Base-by-base conservation (phyloP, 2,797 vertebrate genomes). In the Helicolenus hilgendorfi region DNA sequence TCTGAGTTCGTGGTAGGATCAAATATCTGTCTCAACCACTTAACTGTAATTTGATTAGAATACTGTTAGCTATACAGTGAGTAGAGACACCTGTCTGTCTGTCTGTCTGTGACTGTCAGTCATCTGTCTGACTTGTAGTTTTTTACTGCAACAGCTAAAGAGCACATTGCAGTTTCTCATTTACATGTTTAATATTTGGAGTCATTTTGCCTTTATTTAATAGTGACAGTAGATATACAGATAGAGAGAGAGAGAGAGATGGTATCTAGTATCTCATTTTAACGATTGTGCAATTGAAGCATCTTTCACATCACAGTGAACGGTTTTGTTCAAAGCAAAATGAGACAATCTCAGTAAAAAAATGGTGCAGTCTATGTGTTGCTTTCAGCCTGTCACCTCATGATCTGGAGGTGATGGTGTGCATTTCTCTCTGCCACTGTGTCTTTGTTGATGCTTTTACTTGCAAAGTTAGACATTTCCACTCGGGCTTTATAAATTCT, bases 41-140 rank as follows among this genome's bases (percentile, higher is more conserved):
- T 92, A 68, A 35, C 64, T 86, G 91, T 94, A 88, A 95, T 94
- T 92, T 87, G 88, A 95, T 94, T 91, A 92, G 85, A 92, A 87
- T 73, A 62, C 49, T 71, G 45, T 82, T 76, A 83, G 72, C 31
- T 4, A 20, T 59, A 80, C 6, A 4, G 20, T 2, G 63, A 75
- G 72, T 10, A 11, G 63, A 68, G 14, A 81, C 82, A 68, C 41
- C 63, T 80, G 78, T 27, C 41, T 68, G 81, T 79, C 85, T 81
- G 87, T 77, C 29, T 68, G 79, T 35, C 24, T 56, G 69, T 38
- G 63, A 65, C 0, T 36, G 45, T 31, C 31, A 31, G 35, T 20
- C 22, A 15, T 45, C 22, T 11, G 55, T 41, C 31, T 56, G 53
- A 33, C 63, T 58, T 13, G 36, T 7, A 13, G 29, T 7, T 2